phyloP scores from a whole-genome alignment of 2,888 invertebrate species.

The Neelides folsomi region DNA sequence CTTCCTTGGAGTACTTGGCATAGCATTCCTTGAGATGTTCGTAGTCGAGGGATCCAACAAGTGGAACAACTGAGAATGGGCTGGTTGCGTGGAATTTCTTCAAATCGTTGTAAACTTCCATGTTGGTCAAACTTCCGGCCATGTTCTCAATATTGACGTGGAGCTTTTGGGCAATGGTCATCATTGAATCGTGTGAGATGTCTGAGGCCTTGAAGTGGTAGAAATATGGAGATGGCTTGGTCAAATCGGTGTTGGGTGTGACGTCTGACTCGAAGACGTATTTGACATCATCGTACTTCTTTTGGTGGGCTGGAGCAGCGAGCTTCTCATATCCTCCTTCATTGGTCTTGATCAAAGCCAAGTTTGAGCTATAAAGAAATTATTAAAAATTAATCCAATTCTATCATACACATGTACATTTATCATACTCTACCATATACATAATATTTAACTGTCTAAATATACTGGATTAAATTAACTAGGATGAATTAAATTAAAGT shows the following conservation, averaged over 20 bases:
- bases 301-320: conserved; percentile 22
- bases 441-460: too few species aligned
- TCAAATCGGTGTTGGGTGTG: conserved; percentile 23
- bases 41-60: conserved; percentile 26
- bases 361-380: conserved; percentile 12
- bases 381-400: too few species aligned
- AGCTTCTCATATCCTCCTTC: conserved; percentile 14
- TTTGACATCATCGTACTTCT: conserved; percentile 21
- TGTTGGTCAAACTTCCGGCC: conserved; percentile 20
- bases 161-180: conserved; percentile 8
- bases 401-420: too few species aligned
- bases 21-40: conserved; percentile 22
- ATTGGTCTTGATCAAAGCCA: conserved; percentile 16
- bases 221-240: conserved; percentile 27
- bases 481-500: not conserved
- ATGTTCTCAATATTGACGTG: conserved; percentile 21
- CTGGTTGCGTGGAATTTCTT: conserved; percentile 28
- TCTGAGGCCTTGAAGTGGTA: conserved; percentile 27
- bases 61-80: conserved; percentile 25
- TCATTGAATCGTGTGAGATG: conserved; percentile 6
- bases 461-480: not conserved
- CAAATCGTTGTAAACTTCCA: conserved; percentile 22
- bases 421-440: too few species aligned
- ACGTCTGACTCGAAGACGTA: conserved; percentile 26
- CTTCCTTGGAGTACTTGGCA: conserved; percentile 17